These are phyloP conservation scores for Halocynthia roretzi DNA, from an alignment of 23 tunicate genomes.

Conservation along the genomic window DNA sequence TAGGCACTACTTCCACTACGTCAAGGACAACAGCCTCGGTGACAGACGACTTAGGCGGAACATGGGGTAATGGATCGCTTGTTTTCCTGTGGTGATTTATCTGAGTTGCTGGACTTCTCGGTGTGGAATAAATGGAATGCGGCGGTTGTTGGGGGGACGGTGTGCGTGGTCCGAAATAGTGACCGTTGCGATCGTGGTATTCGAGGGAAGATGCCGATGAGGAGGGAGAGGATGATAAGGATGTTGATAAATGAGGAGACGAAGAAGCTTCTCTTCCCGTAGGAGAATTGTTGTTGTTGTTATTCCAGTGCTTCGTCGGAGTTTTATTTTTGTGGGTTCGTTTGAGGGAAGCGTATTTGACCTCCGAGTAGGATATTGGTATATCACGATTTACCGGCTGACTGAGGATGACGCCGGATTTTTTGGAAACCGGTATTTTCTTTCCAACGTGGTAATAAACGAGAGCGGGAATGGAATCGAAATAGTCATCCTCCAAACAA, in stretches of 20 bases:
- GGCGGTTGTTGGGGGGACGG: neutral
- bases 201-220: neutral
- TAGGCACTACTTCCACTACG: neutral
- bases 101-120: conserved; percentile 7
- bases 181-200: too few species aligned
- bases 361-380: conserved; percentile 54
- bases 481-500: conserved; percentile 44
- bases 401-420: conserved; percentile 48
- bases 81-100: neutral
- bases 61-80: conserved; percentile 11
- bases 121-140: neutral
- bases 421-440: conserved; percentile 37
- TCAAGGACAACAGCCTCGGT: neutral
- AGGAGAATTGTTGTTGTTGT: too few species aligned
- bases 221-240: conserved; percentile 6
- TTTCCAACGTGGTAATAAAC: conserved; percentile 42
- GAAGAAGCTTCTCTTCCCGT: too few species aligned
- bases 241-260: neutral
- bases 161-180: conserved; percentile 6
- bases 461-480: conserved; percentile 56
- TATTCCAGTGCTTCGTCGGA: too few species aligned
- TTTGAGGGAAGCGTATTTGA: conserved; percentile 40
- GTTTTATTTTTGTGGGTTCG: neutral
- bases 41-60: neutral
- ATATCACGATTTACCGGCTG: conserved; percentile 49